These are phyloP conservation scores for Hirtodrosophila duncani DNA, from an alignment of 2,888 invertebrate genomes.

Conservation along the genomic window DNA sequence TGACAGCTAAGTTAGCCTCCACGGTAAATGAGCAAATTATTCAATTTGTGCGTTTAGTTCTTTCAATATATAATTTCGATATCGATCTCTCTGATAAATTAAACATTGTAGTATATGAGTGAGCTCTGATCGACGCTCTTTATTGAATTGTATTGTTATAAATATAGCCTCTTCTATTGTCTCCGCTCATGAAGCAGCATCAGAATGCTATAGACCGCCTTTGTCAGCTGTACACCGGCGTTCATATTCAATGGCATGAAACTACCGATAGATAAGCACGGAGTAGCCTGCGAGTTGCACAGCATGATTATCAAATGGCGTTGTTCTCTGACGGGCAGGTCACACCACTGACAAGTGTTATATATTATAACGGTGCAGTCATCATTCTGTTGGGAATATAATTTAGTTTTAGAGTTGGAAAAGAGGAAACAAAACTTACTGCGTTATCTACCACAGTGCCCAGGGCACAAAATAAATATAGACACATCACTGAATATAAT, in stretches of 20 bases:
- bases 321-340: background rate
- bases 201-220: conserved; percentile 23
- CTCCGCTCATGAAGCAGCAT: too few relatives aligned
- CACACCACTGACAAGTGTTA: background rate
- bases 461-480: conserved; percentile 48
- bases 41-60: too few relatives aligned
- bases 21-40: too few relatives aligned
- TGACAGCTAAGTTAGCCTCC: too few relatives aligned
- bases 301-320: background rate
- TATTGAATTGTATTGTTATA: too few relatives aligned
- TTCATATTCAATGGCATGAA: conserved; percentile 1
- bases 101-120: too few relatives aligned
- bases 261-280: background rate
- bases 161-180: too few relatives aligned
- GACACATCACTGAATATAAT: conserved; percentile 17
- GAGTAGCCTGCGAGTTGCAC: background rate
- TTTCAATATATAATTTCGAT: too few relatives aligned
- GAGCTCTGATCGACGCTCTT: too few relatives aligned
- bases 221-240: conserved; percentile 31
- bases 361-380: background rate
- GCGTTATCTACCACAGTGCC: conserved; percentile 46
- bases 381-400: background rate
- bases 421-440: too few relatives aligned
- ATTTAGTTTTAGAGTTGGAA: too few relatives aligned
- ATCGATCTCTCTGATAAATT: too few relatives aligned